Evolutionary conservation across 2,888 invertebrate genomes (phyloP).

Genomic region (Brassicogethes aeneus): DNA sequence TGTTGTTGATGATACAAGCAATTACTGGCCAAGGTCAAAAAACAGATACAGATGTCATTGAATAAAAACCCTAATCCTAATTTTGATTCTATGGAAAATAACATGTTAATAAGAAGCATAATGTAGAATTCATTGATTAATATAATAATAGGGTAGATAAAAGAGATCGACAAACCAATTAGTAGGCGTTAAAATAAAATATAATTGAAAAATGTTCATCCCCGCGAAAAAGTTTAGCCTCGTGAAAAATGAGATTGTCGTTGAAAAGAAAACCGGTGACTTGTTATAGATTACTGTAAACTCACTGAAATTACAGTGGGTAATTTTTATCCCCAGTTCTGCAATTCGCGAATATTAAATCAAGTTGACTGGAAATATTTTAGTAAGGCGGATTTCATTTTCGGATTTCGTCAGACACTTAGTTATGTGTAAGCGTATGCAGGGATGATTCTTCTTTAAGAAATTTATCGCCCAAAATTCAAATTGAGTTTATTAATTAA

Average conservation of each 20-base stretch:
- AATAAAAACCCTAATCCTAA: too few relatives aligned
- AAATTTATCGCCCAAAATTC: too few relatives aligned
- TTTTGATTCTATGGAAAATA: too few relatives aligned
- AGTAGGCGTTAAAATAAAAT: constrained; percentile 5
- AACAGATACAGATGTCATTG: too few relatives aligned
- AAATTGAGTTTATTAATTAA: too few relatives aligned
- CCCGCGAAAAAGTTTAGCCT: constrained; percentile 11
- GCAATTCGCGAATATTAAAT: constrained; percentile 21
- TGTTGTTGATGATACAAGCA: too few relatives aligned
- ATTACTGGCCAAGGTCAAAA: too few relatives aligned
- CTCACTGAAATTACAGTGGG: constrained; percentile 21
- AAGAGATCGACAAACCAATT: constrained; percentile 1
- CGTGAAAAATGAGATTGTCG: constrained; percentile 3
- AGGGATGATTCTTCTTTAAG: too few relatives aligned
- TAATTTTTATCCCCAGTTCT: constrained; percentile 18
- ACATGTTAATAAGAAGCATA: too few relatives aligned
- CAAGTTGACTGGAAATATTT: constrained; percentile 23
- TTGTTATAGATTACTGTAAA: constrained; percentile 25
- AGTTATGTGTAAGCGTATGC: too few relatives aligned
- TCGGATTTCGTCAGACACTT: constrained; percentile 22
- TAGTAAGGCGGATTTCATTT: constrained; percentile 20
- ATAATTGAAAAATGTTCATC: constrained; percentile 21
- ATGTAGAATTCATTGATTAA: too few relatives aligned
- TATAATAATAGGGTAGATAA: too few relatives aligned
- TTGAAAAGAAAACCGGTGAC: constrained; percentile 12